These are phyloP conservation scores for Prunella fulvescens DNA, from an alignment of 2,113 vertebrate genomes.

Conservation along the genomic window DNA sequence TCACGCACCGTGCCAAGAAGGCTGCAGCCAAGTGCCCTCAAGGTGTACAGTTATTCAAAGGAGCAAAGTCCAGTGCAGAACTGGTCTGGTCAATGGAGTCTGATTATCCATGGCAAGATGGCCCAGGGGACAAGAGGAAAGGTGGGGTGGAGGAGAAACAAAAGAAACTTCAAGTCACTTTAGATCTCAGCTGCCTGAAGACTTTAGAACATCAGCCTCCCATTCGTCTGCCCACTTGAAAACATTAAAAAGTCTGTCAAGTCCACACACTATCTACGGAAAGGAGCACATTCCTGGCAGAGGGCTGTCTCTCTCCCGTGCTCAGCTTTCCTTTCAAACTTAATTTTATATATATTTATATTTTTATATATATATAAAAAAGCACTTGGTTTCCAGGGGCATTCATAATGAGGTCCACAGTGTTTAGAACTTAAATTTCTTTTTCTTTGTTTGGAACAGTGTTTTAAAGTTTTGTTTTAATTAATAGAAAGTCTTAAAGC, in stretches of 20 bases:
- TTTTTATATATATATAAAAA: constrained; percentile 72
- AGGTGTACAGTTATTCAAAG: constrained; percentile 67
- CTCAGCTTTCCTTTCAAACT: constrained; percentile 70
- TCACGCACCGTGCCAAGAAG: neutral
- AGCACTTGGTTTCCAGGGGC: constrained; percentile 80
- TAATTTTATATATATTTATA: constrained; percentile 64
- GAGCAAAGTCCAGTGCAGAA: constrained; percentile 76
- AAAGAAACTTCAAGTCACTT: constrained; percentile 77
- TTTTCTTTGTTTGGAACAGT: constrained; percentile 81
- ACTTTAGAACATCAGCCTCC: constrained; percentile 65
- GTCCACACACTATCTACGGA: constrained; percentile 65
- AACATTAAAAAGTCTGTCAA: constrained; percentile 62
- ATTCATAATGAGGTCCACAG: constrained; percentile 83
- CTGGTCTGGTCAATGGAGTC: constrained; percentile 59
- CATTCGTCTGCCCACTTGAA: constrained; percentile 74
- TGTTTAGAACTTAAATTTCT: constrained; percentile 82
- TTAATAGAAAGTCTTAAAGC: constrained; percentile 80
- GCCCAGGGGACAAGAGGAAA: constrained; percentile 28
- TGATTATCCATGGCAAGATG: constrained; percentile 70
- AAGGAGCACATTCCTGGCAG: constrained; percentile 63
- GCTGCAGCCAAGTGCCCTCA: constrained; percentile 70
- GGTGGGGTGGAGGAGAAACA: constrained; percentile 27
- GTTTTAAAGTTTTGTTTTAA: constrained; percentile 72
- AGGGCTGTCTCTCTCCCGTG: constrained; percentile 54
- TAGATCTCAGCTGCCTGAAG: constrained; percentile 80